phyloP scores from a whole-genome alignment of 2,797 vertebrate species.

The Halcyon chelicuti region DNA sequence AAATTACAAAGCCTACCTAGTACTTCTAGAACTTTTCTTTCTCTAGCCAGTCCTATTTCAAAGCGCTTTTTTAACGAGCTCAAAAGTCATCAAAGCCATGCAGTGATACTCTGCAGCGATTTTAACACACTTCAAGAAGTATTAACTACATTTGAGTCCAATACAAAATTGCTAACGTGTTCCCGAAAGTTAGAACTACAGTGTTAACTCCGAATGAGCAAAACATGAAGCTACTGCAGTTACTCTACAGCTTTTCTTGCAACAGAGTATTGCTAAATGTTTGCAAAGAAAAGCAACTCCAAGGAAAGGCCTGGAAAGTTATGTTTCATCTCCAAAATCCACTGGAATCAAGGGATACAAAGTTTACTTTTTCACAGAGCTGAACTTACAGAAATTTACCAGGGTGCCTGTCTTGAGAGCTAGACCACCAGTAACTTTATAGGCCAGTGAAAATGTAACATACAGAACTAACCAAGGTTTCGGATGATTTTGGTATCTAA shows the following conservation, averaged over 20 bases:
- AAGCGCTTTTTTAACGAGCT: neutral
- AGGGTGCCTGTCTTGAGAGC: neutral
- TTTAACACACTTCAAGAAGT: neutral
- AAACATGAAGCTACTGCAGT: neutral
- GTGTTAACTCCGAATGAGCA: neutral
- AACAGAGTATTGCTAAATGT: neutral
- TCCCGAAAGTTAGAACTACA: neutral
- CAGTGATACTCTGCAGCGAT: neutral
- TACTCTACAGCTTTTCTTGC: neutral
- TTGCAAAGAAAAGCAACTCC: neutral
- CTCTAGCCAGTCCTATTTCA: neutral
- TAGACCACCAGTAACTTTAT: neutral
- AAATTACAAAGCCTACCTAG: neutral
- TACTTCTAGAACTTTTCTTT: neutral
- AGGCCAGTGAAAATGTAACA: neutral
- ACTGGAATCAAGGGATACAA: neutral
- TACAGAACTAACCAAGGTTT: neutral
- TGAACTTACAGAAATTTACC: constrained; percentile 6
- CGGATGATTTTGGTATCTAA: neutral
- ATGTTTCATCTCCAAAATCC: neutral
- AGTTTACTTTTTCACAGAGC: neutral
- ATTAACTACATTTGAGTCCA: neutral
- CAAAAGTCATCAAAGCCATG: neutral
- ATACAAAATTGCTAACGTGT: neutral
- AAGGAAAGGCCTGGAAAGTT: neutral